Evolutionary conservation across 92 coral and sea anemone species (phyloP).

Genomic region (Phenganax subtilis): DNA sequence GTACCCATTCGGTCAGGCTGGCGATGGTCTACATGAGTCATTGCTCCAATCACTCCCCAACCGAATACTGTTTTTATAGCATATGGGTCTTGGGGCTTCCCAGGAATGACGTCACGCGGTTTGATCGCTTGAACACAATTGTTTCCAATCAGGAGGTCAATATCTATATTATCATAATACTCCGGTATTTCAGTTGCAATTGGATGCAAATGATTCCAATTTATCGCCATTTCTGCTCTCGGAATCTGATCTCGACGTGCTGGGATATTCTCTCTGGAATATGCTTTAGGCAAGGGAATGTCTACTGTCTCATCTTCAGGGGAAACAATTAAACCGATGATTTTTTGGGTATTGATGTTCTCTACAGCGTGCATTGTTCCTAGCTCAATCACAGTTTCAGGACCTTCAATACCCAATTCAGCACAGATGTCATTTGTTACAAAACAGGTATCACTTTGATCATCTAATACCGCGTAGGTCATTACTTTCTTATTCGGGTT

Average conservation of each 20-base stretch:
- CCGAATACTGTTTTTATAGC: conserved; percentile 53
- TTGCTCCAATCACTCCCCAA: conserved; percentile 54
- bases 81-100: conserved; percentile 45
- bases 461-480: conserved; percentile 56
- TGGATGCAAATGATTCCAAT: conserved; percentile 50
- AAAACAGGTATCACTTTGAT: conserved; percentile 52
- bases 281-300: conserved; percentile 27
- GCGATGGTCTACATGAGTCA: conserved; percentile 1
- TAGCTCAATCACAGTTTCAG: conserved; percentile 36
- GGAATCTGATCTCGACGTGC: conserved; percentile 48
- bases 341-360: conserved; percentile 40
- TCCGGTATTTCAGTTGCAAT: conserved; percentile 40
- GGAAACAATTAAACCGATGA: conserved; percentile 36
- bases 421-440: conserved; percentile 12
- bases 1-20: not conserved
- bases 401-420: conserved; percentile 44
- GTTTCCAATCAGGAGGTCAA: conserved; percentile 56
- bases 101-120: conserved; percentile 60
- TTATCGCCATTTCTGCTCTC: conserved; percentile 24
- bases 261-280: conserved; percentile 39
- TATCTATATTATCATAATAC: conserved; percentile 40
- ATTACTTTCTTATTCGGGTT: conserved; percentile 39
- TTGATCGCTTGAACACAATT: conserved; percentile 54
- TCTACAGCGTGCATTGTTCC: conserved; percentile 48
- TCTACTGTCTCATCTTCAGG: too few species aligned